Evolutionary conservation across 2,888 invertebrate genomes (phyloP).

Genomic region (Agrotis clavis): DNA sequence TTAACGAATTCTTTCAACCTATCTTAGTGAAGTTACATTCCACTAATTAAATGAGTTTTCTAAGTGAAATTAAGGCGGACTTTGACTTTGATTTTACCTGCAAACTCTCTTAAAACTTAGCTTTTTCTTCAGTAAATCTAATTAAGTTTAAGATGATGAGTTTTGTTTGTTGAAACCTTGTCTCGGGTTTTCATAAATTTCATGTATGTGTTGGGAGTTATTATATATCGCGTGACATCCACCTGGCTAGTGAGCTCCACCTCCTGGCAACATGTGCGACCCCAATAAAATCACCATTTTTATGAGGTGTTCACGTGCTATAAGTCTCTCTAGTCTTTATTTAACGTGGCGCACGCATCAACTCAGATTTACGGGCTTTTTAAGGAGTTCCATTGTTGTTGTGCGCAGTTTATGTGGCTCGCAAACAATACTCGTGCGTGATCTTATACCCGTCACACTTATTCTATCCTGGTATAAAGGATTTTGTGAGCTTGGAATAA

Average conservation of each 20-base stretch:
- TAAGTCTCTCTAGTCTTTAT: constrained; percentile 77
- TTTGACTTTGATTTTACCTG: constrained; percentile 30
- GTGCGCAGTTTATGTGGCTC: constrained; percentile 57
- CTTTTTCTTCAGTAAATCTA: constrained; percentile 2
- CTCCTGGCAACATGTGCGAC: constrained; percentile 71
- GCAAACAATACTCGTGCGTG: constrained; percentile 63
- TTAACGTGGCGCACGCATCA: constrained; percentile 73
- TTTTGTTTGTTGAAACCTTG: background rate
- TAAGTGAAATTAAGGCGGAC: constrained; percentile 31
- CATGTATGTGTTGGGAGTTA: constrained; percentile 19
- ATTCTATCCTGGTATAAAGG: constrained; percentile 53
- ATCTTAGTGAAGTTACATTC: constrained; percentile 50
- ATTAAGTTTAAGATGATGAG: constrained; percentile 11
- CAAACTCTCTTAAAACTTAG: constrained; percentile 13
- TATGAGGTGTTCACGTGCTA: constrained; percentile 78
- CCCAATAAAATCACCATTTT: constrained; percentile 82
- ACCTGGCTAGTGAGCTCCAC: constrained; percentile 52
- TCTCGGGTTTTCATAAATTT: background rate
- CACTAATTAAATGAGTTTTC: constrained; percentile 57
- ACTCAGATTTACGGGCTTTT: constrained; percentile 73
- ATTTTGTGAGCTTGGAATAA: constrained; percentile 29
- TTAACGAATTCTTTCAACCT: constrained; percentile 59
- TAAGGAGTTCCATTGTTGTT: constrained; percentile 71
- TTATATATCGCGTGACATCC: constrained; percentile 44
- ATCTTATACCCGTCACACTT: constrained; percentile 57